Percentiles rank a stretch among this genome's conserved stretches.
Evolutionary conservation across 1,140 invertebrate genomes (phyloP).

Genomic region (Adoxophyes honmai): DNA sequence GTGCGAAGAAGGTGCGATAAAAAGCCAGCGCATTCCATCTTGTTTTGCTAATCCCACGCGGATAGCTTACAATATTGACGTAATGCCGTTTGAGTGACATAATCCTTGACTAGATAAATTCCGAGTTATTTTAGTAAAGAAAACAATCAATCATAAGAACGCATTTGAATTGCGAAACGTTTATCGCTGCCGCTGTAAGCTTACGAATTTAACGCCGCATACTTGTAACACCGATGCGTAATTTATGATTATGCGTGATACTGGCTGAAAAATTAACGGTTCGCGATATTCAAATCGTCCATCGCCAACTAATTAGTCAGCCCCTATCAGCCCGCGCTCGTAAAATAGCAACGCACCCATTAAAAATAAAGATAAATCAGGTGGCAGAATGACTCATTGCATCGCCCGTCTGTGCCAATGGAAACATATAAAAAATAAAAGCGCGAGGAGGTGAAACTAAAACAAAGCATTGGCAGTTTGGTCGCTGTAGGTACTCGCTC

Average conservation of each 20-base stretch:
- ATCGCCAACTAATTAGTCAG: constrained; percentile 50
- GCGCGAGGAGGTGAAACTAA: constrained; percentile 29
- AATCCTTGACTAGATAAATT: constrained; percentile 15
- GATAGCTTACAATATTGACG: constrained; percentile 7
- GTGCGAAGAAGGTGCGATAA: constrained; percentile 5
- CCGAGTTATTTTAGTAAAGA: constrained; percentile 3
- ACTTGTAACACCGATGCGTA: too few species aligned
- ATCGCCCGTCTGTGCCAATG: constrained; percentile 36
- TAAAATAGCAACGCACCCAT: constrained; percentile 42
- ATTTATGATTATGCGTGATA: too few species aligned
- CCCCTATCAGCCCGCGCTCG: constrained; percentile 39
- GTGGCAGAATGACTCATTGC: constrained; percentile 43
- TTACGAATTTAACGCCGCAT: too few species aligned
- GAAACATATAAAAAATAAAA: constrained; percentile 37
- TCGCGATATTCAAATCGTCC: background rate
- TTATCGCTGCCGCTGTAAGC: background rate
- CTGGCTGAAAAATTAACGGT: too few species aligned
- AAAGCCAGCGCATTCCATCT: constrained; percentile 1
- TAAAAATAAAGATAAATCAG: constrained; percentile 45
- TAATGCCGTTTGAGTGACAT: constrained; percentile 13
- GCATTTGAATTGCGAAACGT: background rate
- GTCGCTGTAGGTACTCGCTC: too few species aligned
- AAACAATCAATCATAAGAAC: constrained; percentile 1
- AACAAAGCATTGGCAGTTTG: constrained; percentile 2
- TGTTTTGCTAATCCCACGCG: constrained; percentile 13